Conservation (phyloP, 2,888 invertebrate genomes). For the Lapara coniferarum region DNA sequence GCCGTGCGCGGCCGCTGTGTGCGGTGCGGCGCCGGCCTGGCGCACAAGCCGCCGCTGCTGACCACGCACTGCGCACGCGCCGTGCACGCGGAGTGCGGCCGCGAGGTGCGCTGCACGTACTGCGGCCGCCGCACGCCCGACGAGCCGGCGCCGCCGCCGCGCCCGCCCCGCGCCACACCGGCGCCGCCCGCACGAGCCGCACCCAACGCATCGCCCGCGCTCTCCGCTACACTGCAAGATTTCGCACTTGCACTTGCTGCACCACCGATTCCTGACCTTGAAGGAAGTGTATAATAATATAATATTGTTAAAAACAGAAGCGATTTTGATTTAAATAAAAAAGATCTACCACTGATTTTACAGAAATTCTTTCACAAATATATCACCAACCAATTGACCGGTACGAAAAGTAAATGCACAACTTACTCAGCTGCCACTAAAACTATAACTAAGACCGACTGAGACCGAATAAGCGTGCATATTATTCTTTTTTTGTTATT, state of each 20-base stretch:
- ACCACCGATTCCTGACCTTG: constrained; percentile 74
- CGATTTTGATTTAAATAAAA: too few relatives aligned
- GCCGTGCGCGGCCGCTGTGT: constrained; percentile 64
- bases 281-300: constrained; percentile 58
- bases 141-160: constrained; percentile 33
- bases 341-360: too few relatives aligned
- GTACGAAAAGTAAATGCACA: too few relatives aligned
- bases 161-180: constrained; percentile 39
- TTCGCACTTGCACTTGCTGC: constrained; percentile 54
- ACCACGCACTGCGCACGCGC: constrained; percentile 70
- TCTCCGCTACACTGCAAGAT: background rate
- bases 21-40: constrained; percentile 57
- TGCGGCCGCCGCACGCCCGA: constrained; percentile 59
- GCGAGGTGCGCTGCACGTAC: constrained; percentile 53
- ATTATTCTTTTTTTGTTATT: too few relatives aligned
- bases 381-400: too few relatives aligned
- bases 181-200: constrained; percentile 32
- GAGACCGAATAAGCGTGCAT: too few relatives aligned
- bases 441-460: too few relatives aligned
- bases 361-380: too few relatives aligned
- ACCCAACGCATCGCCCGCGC: constrained; percentile 44
- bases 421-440: too few relatives aligned
- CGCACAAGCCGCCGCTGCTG: constrained; percentile 47
- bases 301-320: too few relatives aligned
- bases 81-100: constrained; percentile 59